A percentile compares a stretch with the other conserved stretches of the same genome.
These are phyloP conservation scores for Salvelinus sp. DNA, from an alignment of 2,113 vertebrate species.

Conservation along the genomic window DNA sequence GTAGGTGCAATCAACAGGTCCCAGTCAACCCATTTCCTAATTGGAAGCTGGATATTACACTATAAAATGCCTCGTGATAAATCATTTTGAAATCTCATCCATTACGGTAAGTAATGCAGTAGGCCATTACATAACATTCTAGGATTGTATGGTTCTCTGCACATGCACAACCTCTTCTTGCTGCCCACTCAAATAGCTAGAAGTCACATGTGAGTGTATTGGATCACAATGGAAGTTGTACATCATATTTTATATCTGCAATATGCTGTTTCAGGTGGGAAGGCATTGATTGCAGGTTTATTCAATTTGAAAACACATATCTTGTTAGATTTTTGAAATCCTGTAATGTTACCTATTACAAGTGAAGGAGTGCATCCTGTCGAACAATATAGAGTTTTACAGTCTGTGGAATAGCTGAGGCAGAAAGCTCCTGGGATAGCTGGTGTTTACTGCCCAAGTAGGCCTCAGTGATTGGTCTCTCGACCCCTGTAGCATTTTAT, in stretches of 20 bases:
- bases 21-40: not conserved
- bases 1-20: not conserved
- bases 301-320: not conserved
- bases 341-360: constrained; percentile 42
- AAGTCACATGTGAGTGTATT: no score
- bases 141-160: no score
- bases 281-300: not conserved
- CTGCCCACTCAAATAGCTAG: no score
- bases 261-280: not conserved
- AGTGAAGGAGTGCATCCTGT: constrained; percentile 55
- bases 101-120: not conserved
- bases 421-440: constrained; percentile 59
- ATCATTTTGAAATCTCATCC: not conserved
- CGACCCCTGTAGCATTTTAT: not conserved
- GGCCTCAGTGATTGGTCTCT: constrained; percentile 37
- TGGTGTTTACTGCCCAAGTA: constrained; percentile 56
- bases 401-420: constrained; percentile 66
- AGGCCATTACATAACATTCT: not conserved
- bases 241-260: no score
- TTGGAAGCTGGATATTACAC: not conserved
- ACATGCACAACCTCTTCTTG: no score
- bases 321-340: constrained; percentile 16
- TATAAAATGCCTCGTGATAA: not conserved
- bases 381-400: constrained; percentile 66
- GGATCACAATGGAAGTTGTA: no score